Evolutionary conservation across 2,113 vertebrate genomes (phyloP).

Genomic region (Piprites chloris): DNA sequence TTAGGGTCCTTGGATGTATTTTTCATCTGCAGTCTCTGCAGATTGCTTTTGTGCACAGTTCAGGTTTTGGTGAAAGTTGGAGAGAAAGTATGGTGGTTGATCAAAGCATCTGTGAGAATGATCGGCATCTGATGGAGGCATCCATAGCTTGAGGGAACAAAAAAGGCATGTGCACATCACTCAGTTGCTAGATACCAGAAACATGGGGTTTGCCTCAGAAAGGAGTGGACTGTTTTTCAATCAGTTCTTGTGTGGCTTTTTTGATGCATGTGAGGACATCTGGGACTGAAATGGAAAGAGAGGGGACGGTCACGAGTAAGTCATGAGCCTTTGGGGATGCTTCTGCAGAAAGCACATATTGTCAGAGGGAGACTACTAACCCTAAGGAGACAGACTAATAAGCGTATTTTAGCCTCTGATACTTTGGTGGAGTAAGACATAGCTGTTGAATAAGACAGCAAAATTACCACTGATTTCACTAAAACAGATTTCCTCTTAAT

Average conservation of each 20-base stretch:
- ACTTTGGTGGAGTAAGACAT: background rate
- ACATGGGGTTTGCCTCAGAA: background rate
- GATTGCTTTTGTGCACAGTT: background rate
- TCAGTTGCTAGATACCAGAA: background rate
- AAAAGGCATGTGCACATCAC: background rate
- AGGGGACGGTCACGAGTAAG: background rate
- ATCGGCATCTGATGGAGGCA: background rate
- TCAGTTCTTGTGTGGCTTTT: background rate
- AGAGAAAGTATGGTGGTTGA: background rate
- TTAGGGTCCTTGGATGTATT: background rate
- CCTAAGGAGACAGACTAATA: rapidly evolving
- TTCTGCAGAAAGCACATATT: background rate
- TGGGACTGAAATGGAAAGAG: background rate
- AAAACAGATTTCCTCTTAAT: background rate
- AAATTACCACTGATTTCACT: background rate
- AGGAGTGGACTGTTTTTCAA: background rate
- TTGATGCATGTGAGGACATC: background rate
- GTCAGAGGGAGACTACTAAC: background rate
- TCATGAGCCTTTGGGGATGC: background rate
- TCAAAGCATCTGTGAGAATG: background rate
- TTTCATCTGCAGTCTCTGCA: background rate
- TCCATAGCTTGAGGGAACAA: background rate
- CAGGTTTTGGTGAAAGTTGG: background rate
- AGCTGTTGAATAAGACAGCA: background rate
- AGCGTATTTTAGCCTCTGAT: background rate